phyloP scores from a whole-genome alignment of 2,797 vertebrate species.

The Australoheros facetus region DNA sequence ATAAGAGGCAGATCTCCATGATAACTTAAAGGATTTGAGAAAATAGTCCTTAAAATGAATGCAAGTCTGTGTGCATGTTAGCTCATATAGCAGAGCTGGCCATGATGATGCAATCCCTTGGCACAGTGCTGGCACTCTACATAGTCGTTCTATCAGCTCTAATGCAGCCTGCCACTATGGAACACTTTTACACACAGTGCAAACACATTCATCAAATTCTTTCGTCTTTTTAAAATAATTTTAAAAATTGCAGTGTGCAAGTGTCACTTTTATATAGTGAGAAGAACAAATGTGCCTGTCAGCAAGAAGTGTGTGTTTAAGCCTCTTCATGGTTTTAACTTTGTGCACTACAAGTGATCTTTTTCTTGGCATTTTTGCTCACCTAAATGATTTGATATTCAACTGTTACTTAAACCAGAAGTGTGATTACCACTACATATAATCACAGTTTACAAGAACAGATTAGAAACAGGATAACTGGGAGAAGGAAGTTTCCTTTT shows the following conservation, averaged over 20 bases:
- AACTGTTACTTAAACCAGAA: constrained; percentile 6
- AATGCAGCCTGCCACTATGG: constrained; percentile 48
- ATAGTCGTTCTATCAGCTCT: constrained; percentile 47
- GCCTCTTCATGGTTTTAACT: background rate
- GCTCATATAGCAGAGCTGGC: constrained; percentile 21
- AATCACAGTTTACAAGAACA: constrained; percentile 10
- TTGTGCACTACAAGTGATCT: background rate
- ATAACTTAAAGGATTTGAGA: constrained; percentile 30
- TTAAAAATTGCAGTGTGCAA: background rate
- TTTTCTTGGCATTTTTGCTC: background rate
- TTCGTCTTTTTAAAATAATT: background rate
- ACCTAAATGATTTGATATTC: background rate
- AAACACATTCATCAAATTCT: constrained; percentile 11
- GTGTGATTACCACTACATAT: background rate
- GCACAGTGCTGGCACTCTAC: constrained; percentile 32
- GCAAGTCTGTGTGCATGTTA: constrained; percentile 17
- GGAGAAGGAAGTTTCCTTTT: constrained; percentile 7
- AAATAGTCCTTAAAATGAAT: constrained; percentile 42
- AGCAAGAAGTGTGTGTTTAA: background rate
- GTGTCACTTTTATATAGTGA: background rate
- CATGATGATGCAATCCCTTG: constrained; percentile 60
- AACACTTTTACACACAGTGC: constrained; percentile 15
- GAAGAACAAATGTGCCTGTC: background rate
- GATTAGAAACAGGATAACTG: constrained; percentile 19
- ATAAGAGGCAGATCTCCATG: constrained; percentile 23